Evolutionary conservation across 2,888 invertebrate genomes (phyloP).

Genomic region (Eustalomyia histrio): DNA sequence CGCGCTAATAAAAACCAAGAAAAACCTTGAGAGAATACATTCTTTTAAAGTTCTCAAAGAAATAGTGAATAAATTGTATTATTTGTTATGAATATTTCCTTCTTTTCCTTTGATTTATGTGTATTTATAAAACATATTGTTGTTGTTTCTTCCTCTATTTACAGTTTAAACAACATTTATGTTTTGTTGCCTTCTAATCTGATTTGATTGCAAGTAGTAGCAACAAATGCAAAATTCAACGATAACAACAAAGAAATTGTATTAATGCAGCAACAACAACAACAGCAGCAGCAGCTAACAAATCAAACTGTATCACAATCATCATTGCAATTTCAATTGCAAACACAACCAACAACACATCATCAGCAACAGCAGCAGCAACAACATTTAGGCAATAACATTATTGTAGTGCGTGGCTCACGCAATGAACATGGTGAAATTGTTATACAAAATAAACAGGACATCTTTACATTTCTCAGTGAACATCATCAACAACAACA

Average conservation of each 20-base stretch:
- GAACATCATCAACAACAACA: constrained; percentile 73
- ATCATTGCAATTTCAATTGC: constrained; percentile 67
- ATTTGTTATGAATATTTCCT: constrained; percentile 41
- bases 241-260: constrained; percentile 56
- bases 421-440: constrained; percentile 80
- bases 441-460: constrained; percentile 79
- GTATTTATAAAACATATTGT: constrained; percentile 33
- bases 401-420: constrained; percentile 79
- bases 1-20: no score
- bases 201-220: constrained; percentile 53
- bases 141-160: constrained; percentile 36
- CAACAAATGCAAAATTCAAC: constrained; percentile 56
- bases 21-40: not conserved
- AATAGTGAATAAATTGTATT: constrained; percentile 16
- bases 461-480: constrained; percentile 78
- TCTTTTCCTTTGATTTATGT: constrained; percentile 46
- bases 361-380: constrained; percentile 69
- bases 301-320: constrained; percentile 64
- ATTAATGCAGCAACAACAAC: constrained; percentile 67
- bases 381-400: constrained; percentile 74
- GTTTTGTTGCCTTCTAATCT: constrained; percentile 4
- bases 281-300: constrained; percentile 63
- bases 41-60: constrained; percentile 9
- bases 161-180: constrained; percentile 37
- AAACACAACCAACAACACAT: constrained; percentile 70